These are phyloP conservation scores for Drosophila atripex DNA, from an alignment of 2,888 invertebrate genomes.

Conservation along the genomic window DNA sequence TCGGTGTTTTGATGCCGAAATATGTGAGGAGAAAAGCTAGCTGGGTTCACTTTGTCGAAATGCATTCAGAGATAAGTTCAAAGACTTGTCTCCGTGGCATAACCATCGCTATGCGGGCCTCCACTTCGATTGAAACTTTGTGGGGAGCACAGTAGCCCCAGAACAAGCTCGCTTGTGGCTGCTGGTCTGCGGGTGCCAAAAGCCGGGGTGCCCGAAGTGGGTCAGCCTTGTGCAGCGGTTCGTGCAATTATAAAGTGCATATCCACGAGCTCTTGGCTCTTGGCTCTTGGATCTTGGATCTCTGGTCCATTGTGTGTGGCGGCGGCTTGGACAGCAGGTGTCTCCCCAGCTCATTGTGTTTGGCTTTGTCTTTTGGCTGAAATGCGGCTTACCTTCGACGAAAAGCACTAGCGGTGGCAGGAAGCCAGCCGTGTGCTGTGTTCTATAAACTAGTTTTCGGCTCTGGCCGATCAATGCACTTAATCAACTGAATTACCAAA, in stretches of 20 bases:
- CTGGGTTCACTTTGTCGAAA: constrained; percentile 37
- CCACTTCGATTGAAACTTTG: constrained; percentile 8
- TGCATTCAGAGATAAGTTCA: constrained; percentile 52
- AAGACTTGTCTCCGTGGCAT: constrained; percentile 53
- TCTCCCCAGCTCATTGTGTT: constrained; percentile 53
- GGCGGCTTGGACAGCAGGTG: constrained; percentile 61
- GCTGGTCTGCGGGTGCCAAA: constrained; percentile 27
- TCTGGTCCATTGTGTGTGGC: constrained; percentile 64
- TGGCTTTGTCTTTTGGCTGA: constrained; percentile 49
- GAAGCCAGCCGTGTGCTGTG: constrained; percentile 56
- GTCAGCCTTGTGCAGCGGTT: constrained; percentile 60
- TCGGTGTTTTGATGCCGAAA: constrained; percentile 1
- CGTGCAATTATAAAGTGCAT: constrained; percentile 71
- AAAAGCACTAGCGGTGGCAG: constrained; percentile 41
- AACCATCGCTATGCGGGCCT: constrained; percentile 33
- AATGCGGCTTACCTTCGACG: constrained; percentile 77
- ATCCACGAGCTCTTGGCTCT: constrained; percentile 41
- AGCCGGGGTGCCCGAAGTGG: constrained; percentile 52
- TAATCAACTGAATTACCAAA: constrained; percentile 57
- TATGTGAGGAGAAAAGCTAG: constrained; percentile 10
- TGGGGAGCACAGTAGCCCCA: constrained; percentile 46
- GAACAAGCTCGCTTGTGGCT: constrained; percentile 16
- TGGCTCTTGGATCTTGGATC: constrained; percentile 10
- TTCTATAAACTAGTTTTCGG: constrained; percentile 51
- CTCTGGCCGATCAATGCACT: constrained; percentile 69